Conservation (phyloP, 2,113 vertebrate species). For the Carlito syrichta region DNA sequence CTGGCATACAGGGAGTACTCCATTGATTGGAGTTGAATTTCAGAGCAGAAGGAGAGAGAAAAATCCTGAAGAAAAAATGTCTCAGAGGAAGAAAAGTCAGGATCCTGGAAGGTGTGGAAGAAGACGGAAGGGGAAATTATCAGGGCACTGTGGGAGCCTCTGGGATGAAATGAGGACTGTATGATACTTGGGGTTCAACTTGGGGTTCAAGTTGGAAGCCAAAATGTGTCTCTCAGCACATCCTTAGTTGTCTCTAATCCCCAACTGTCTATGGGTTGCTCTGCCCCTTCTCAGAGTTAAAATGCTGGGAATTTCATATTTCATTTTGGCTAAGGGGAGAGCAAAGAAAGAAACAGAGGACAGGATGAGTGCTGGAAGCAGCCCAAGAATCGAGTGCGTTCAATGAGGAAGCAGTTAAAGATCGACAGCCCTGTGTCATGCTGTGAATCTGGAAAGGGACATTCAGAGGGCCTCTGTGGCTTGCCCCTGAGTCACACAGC, state of each 20-base stretch:
- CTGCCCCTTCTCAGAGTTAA: background rate
- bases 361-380: background rate
- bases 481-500: background rate
- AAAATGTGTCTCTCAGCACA: background rate
- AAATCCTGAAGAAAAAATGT: background rate
- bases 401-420: background rate
- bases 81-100: background rate
- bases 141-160: fast-evolving
- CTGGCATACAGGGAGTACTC: background rate
- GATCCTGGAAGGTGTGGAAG: too few relatives aligned
- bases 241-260: background rate
- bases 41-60: background rate
- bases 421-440: background rate
- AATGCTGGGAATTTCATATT: background rate
- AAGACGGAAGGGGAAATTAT: background rate
- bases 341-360: background rate
- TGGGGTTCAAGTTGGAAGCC: background rate
- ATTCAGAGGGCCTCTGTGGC: too few relatives aligned
- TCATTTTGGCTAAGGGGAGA: background rate
- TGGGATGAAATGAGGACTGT: background rate
- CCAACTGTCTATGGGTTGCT: background rate
- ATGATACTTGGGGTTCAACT: too few relatives aligned
- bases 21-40: background rate
- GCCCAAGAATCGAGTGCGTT: background rate
- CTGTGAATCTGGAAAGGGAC: background rate